Base-by-base conservation (phyloP, 1,140 invertebrate species). In the Colletes gigas region DNA sequence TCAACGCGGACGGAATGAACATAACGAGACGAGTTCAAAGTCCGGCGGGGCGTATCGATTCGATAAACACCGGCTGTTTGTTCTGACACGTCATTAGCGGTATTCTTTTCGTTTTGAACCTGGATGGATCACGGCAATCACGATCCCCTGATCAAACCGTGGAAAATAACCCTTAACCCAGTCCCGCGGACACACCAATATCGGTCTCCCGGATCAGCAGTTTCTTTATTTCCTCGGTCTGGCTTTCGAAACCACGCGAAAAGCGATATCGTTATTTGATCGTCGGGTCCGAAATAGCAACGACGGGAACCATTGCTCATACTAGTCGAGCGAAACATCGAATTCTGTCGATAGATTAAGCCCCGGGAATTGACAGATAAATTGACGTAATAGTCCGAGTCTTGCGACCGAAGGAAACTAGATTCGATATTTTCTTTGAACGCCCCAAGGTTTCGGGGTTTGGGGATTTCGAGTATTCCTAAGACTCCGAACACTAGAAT, bases 101-200 rank as follows among this genome's bases (percentile, higher is more conserved):
- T 19, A 50, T 54, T 47, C 39, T 9, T 30, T 60, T 57, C 54
- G 55, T 55, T 70, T 62, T 14, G 57, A 21, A 19, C 59, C 59
- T 30, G 1, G 14, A 15, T 6, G 65, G 52, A 79, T 73, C 70
- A 10, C 65, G 62, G 10, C 63, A 72, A 79, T 73, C 60, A 39
- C 52, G 52, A 65, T 78, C 68, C 30, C 30, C 9, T 19, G 77
- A 73, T 73, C 60, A 9, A 21, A 12, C 60, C 59, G 59, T 63
- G 19, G 59, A 78, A 79, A 79, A 79, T 79, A 79, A 66, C 77
- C 41, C 41, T 79, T 73, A 72, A 78, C 59, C 77, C 69, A 63
- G n/a, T 78, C 39, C 68, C 7, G 15, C 4, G 60, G n/a, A 65
- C 52, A 66, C 72, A 12, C 30, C 30, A 52, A 50, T 57, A 79